A percentile compares a stretch with the other conserved stretches of the same genome.
phyloP scores from a whole-genome alignment of 2,888 invertebrate species.

The Drosophila dives region DNA sequence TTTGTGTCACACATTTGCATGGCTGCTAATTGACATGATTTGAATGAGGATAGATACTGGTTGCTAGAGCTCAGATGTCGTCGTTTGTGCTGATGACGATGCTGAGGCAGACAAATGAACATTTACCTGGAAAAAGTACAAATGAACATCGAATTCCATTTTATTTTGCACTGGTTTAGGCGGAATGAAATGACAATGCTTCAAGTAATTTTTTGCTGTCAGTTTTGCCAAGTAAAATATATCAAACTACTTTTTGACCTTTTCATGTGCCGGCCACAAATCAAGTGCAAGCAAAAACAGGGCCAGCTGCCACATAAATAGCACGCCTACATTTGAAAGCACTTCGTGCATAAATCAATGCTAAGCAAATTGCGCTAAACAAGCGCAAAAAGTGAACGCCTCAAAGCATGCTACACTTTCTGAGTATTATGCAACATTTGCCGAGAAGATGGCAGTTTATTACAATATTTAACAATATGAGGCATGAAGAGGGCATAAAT shows the following conservation, averaged over 20 bases:
- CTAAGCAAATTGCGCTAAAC: constrained; percentile 33
- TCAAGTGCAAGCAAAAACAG: constrained; percentile 57
- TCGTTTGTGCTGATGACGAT: constrained; percentile 27
- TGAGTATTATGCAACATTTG: constrained; percentile 61
- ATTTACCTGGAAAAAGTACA: constrained; percentile 20
- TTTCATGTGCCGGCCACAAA: constrained; percentile 55
- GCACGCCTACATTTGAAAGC: constrained; percentile 64
- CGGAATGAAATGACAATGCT: constrained; percentile 50
- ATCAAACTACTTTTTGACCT: constrained; percentile 62
- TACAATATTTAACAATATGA: constrained; percentile 23
- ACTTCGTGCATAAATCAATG: constrained; percentile 70
- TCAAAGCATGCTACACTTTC: constrained; percentile 46
- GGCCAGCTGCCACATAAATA: constrained; percentile 63
- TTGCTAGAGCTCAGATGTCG: constrained; percentile 16
- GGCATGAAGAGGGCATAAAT: constrained; percentile 28
- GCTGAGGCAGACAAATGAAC: constrained; percentile 34
- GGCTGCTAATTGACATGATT: constrained; percentile 69
- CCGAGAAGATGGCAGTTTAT: constrained; percentile 20
- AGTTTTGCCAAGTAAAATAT: constrained; percentile 28
- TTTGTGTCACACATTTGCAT: constrained; percentile 54
- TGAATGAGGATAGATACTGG: constrained; percentile 20
- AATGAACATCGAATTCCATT: constrained; percentile 58
- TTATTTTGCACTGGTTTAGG: constrained; percentile 42
- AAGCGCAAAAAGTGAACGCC: constrained; percentile 29
- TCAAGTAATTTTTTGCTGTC: constrained; percentile 44